These are phyloP conservation scores for Babyrousa celebensis DNA, from an alignment of 2,797 vertebrate genomes.

Conservation along the genomic window DNA sequence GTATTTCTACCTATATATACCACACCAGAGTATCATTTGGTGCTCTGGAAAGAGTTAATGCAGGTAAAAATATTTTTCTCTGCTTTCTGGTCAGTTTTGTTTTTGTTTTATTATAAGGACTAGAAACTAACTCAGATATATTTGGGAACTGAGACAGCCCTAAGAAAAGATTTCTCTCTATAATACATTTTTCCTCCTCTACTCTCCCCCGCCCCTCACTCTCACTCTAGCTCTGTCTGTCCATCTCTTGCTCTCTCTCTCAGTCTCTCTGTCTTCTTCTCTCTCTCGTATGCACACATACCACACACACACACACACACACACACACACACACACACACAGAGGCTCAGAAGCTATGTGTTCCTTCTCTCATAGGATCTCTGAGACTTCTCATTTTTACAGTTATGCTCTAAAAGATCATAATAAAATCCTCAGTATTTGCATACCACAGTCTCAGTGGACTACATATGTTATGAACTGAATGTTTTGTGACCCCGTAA, in stretches of 20 bases:
- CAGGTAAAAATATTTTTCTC: constrained; percentile 19
- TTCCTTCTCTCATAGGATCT: constrained; percentile 1
- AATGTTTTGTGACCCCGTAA: constrained; percentile 6
- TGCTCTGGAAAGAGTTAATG: constrained; percentile 30
- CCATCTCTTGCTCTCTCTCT: neutral
- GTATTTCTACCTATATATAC: neutral
- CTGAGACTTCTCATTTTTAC: neutral
- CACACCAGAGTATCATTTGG: neutral
- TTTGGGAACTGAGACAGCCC: neutral
- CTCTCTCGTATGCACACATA: neutral
- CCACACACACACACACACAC: neutral
- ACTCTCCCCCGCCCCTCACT: neutral
- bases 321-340: neutral
- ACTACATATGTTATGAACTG: neutral
- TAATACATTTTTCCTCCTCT: neutral
- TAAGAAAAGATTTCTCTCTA: constrained; percentile 22
- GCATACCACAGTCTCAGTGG: neutral
- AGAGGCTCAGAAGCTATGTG: neutral
- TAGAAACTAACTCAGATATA: constrained; percentile 47
- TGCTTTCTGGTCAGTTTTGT: constrained; percentile 16
- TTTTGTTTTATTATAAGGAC: constrained; percentile 54
- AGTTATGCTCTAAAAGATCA: constrained; percentile 31
- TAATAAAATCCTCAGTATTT: constrained; percentile 38
- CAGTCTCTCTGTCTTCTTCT: neutral
- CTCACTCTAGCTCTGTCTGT: no score